Evolutionary conservation across 2,888 invertebrate species (phyloP), one percentile per base, ranked within the genome.

Genomic region (Xanthia togata): DNA sequence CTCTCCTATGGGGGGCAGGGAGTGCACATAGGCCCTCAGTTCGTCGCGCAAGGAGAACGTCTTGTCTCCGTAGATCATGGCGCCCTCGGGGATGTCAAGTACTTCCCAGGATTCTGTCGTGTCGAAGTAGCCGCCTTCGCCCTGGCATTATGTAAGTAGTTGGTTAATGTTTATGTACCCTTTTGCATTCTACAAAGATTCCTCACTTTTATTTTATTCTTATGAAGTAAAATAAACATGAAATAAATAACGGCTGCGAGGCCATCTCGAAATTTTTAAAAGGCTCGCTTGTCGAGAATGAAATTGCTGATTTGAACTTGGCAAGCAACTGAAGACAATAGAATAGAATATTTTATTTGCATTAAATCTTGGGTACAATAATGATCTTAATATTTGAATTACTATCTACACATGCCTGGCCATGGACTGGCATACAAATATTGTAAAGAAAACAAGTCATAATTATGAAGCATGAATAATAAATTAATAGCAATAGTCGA

Each of bases 61-160:
- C n/a, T 86, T 89, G 76, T 91, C 91, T 0, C 93, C 96, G 90
- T 96, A 96, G 23, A 93, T 74, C 8, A 84, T 50, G 20, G 83
- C 75, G 1, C 91, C 90, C 3, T 88, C 91, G 0, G 92, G 83
- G 1, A 89, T 82, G 55, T 91, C 86, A 0, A 92, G 20, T 0
- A 88, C 74, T 60, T 83, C 76, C 96, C 96, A 96, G 0, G 93
- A 87, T 1, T 87, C 76, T 0, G 91, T 67, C 0, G 95, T 96
- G 72, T 94, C 93, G 91, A 96, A 96, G 92, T 96, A 96, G 0
- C 96, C 96, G 76, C 96, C 95, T 60, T 93, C 93, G n/a, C 96
- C 95, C 95, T 96, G 91, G 0, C 57, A 35, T n/a, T 50, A 8
- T 17, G 59, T 38, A n/a, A 76, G 8, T 31, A 20, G 0, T 35